A percentile compares a stretch with the other conserved stretches of the same genome.
phyloP scores from a whole-genome alignment of 2,797 vertebrate genomes.

The Myotis findleyi region DNA sequence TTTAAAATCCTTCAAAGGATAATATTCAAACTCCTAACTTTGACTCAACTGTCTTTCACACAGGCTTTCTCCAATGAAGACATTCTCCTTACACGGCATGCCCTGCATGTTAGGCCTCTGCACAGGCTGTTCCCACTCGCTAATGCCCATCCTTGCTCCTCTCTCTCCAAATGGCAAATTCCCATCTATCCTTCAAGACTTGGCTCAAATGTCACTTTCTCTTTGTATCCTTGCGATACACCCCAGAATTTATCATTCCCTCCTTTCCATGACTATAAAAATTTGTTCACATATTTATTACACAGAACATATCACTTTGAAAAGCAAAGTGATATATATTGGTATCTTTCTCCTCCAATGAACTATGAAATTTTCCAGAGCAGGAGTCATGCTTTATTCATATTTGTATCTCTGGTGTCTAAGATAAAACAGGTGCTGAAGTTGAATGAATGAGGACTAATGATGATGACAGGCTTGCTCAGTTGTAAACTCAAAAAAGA shows the following conservation, averaged over 20 bases:
- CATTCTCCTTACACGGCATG: neutral
- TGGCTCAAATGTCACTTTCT: slow-evolving; percentile 6
- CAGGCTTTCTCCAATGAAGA: neutral
- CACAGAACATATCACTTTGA: neutral
- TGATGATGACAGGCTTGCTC: slow-evolving; percentile 69
- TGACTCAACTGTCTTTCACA: neutral
- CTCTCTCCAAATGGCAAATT: neutral
- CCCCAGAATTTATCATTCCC: neutral
- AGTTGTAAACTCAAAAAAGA: slow-evolving; percentile 38
- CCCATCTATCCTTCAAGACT: neutral
- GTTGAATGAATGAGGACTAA: slow-evolving; percentile 67
- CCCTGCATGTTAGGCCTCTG: neutral
- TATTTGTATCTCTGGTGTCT: slow-evolving; percentile 2
- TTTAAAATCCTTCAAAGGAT: slow-evolving; percentile 48
- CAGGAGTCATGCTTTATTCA: slow-evolving; percentile 75
- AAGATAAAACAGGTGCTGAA: slow-evolving; percentile 67
- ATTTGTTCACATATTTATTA: slow-evolving; percentile 45
- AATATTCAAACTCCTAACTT: slow-evolving; percentile 28
- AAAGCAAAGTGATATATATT: slow-evolving; percentile 28
- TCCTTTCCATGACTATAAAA: neutral
- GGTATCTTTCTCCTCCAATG: slow-evolving; percentile 7
- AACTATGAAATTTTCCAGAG: slow-evolving; percentile 53
- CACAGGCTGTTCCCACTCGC: neutral
- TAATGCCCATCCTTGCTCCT: neutral
- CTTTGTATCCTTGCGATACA: neutral